Evolutionary conservation across 2,888 invertebrate species (phyloP).

Genomic region (Platypus cylindrus): DNA sequence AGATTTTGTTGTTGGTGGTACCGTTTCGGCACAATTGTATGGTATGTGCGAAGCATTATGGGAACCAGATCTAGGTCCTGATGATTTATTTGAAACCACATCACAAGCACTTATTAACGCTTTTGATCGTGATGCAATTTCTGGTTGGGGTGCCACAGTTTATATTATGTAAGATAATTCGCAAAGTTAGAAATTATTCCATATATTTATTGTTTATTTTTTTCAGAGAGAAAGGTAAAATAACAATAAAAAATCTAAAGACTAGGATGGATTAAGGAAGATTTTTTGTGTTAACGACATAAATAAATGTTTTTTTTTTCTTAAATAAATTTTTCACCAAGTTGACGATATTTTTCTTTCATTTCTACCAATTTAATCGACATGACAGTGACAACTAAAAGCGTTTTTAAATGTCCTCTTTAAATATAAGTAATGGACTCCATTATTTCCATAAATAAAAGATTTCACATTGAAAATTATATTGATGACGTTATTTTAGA

Average conservation of each 20-base stretch:
- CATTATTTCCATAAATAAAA: slow-evolving; percentile 1
- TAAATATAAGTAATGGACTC: neutral
- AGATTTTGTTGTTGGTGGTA: slow-evolving; percentile 97
- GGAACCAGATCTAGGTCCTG: slow-evolving; percentile 80
- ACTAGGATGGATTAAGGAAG: slow-evolving; percentile 82
- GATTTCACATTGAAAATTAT: slow-evolving; percentile 9
- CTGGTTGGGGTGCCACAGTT: slow-evolving; percentile 96
- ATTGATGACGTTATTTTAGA: slow-evolving; percentile 17
- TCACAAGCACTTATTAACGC: slow-evolving; percentile 93
- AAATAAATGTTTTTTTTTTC: neutral
- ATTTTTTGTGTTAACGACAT: slow-evolving; percentile 4
- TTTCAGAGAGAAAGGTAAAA: slow-evolving; percentile 81
- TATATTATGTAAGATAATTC: slow-evolving; percentile 65
- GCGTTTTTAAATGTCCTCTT: neutral
- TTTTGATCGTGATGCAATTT: slow-evolving; percentile 91
- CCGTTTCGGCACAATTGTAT: slow-evolving; percentile 76
- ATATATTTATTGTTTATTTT: slow-evolving; percentile 15
- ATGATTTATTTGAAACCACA: slow-evolving; percentile 92
- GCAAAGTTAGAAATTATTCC: neutral
- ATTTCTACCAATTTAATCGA: neutral
- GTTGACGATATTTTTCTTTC: neutral
- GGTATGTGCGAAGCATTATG: slow-evolving; percentile 97
- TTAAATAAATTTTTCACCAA: slow-evolving; percentile 1
- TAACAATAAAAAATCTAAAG: slow-evolving; percentile 77
- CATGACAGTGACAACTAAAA: neutral